Conservation (phyloP, 2,113 vertebrate genomes). For the Pelmatolapia mariae region DNA sequence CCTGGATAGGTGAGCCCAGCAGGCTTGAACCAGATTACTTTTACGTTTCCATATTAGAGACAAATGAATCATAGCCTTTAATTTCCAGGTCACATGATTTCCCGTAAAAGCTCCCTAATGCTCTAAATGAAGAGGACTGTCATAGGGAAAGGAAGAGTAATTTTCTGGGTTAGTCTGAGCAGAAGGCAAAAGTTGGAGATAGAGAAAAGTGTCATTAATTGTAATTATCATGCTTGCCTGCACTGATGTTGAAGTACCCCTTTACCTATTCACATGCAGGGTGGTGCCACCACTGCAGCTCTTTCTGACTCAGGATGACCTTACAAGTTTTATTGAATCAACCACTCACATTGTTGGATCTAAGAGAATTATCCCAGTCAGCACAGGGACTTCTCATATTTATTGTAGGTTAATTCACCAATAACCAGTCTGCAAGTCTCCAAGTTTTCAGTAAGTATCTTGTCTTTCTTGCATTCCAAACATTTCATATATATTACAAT, state of each 20-base stretch:
- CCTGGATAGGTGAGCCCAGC: background rate
- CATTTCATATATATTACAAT: background rate
- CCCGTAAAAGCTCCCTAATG: background rate
- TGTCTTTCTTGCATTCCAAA: background rate
- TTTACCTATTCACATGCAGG: background rate
- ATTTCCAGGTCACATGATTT: background rate
- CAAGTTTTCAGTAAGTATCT: background rate
- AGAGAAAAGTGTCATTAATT: background rate
- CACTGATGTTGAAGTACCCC: background rate
- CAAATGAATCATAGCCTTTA: background rate
- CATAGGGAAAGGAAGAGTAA: background rate
- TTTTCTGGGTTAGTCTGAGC: background rate
- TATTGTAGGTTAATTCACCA: background rate
- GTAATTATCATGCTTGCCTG: background rate
- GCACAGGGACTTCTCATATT: background rate
- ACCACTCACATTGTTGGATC: background rate
- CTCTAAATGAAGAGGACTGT: background rate
- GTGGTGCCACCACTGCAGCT: background rate
- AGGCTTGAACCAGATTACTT: background rate
- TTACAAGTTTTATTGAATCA: background rate
- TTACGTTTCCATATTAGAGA: background rate
- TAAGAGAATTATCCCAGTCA: background rate
- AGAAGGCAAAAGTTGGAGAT: background rate
- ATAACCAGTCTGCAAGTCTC: background rate
- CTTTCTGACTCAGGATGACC: background rate